These are phyloP conservation scores for Coptodon rendalli DNA, from an alignment of 2,113 vertebrate species.

Conservation along the genomic window DNA sequence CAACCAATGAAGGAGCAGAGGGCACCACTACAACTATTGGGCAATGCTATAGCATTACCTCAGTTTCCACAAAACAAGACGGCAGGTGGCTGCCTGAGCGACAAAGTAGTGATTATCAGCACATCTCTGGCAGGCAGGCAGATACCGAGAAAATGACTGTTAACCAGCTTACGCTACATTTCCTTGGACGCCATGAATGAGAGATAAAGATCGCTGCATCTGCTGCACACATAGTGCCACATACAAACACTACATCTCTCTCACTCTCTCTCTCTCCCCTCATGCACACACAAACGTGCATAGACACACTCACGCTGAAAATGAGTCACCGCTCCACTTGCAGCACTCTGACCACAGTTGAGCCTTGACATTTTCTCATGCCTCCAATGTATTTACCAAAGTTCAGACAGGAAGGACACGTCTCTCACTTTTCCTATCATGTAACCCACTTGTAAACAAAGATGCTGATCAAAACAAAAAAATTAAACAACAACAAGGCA, in stretches of 20 bases:
- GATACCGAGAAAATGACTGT: slow-evolving; percentile 57
- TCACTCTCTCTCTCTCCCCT: not conserved
- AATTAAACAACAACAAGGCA: not conserved
- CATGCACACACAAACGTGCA: not conserved
- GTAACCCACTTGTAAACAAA: slow-evolving; percentile 73
- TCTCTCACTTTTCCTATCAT: slow-evolving; percentile 76
- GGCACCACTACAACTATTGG: not conserved
- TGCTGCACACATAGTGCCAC: slow-evolving; percentile 3
- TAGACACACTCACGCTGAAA: not conserved
- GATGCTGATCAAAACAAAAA: slow-evolving; percentile 16
- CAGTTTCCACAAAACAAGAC: slow-evolving; percentile 37
- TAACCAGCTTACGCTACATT: slow-evolving; percentile 40
- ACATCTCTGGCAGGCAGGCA: slow-evolving; percentile 35
- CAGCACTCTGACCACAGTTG: slow-evolving; percentile 77
- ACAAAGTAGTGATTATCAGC: slow-evolving; percentile 28
- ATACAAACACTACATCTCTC: not conserved
- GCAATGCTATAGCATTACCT: slow-evolving; percentile 21
- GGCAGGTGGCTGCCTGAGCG: slow-evolving; percentile 34
- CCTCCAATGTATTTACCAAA: slow-evolving; percentile 81
- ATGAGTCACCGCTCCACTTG: slow-evolving; percentile 73
- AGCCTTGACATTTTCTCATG: slow-evolving; percentile 86
- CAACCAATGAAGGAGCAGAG: not conserved
- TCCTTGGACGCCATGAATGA: slow-evolving; percentile 55
- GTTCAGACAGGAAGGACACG: slow-evolving; percentile 88
- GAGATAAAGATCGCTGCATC: slow-evolving; percentile 58